Evolutionary conservation across 2,888 invertebrate species (phyloP).

Genomic region (Athalia rosae): DNA sequence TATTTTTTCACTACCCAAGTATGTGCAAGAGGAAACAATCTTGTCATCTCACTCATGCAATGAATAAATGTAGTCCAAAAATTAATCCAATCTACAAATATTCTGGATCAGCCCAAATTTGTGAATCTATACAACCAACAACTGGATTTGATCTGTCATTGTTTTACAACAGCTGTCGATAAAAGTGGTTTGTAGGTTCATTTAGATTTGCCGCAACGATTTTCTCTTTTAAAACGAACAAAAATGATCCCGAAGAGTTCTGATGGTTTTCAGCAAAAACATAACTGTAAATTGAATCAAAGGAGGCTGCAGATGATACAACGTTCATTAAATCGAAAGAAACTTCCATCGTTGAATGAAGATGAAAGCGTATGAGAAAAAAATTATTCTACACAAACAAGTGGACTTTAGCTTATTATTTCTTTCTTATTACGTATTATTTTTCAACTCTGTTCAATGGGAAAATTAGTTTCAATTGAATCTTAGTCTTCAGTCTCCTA

Average conservation of each 20-base stretch:
- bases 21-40: too few relatives aligned
- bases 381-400: background rate
- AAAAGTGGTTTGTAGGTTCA: too few relatives aligned
- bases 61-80: too few relatives aligned
- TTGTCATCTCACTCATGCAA: too few relatives aligned
- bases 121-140: background rate
- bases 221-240: background rate
- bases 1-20: too few relatives aligned
- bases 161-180: slow-evolving; percentile 14
- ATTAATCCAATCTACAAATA: background rate
- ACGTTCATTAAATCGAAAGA: background rate
- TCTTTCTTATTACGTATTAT: background rate
- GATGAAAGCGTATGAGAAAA: slow-evolving; percentile 12
- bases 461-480: background rate
- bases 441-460: background rate
- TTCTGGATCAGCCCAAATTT: background rate
- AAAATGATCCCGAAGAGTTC: slow-evolving; percentile 1
- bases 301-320: background rate
- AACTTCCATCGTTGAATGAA: background rate
- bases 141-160: slow-evolving; percentile 15
- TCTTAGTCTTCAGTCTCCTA: background rate
- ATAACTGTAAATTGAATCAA: slow-evolving; percentile 8
- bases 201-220: background rate
- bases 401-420: background rate
- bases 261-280: background rate